phyloP scores from a whole-genome alignment of 2,888 invertebrate genomes.

The Nephrocerus scutellatus region DNA sequence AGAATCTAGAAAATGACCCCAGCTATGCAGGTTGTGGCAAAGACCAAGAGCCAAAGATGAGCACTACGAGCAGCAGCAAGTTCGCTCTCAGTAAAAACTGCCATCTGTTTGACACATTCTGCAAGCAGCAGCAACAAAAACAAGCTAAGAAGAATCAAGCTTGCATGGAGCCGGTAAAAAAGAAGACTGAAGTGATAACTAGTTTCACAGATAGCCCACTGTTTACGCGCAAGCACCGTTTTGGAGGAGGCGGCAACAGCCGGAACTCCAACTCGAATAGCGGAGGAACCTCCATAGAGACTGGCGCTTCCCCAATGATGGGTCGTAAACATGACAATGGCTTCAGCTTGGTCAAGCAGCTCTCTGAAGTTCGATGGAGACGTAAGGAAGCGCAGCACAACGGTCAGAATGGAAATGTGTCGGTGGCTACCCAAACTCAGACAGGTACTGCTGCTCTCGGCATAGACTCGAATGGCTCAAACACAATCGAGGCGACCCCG shows the following conservation, averaged over 20 bases:
- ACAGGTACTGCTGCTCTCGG: slow-evolving; percentile 24
- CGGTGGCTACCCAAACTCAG: slow-evolving; percentile 17
- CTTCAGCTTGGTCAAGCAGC: slow-evolving; percentile 45
- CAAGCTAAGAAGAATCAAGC: slow-evolving; percentile 13
- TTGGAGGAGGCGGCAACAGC: slow-evolving; percentile 33
- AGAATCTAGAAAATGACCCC: background rate
- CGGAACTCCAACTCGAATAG: slow-evolving; percentile 23
- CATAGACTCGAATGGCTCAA: slow-evolving; percentile 20
- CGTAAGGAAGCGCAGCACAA: slow-evolving; percentile 37
- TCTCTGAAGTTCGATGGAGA: slow-evolving; percentile 44
- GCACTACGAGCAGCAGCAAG: slow-evolving; percentile 2
- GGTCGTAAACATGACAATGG: slow-evolving; percentile 42
- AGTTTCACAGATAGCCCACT: slow-evolving; percentile 48
- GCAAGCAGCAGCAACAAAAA: slow-evolving; percentile 14
- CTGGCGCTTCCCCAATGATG: slow-evolving; percentile 39
- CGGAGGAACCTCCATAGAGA: slow-evolving; percentile 26
- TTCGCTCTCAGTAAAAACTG: slow-evolving; percentile 6
- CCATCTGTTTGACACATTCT: slow-evolving; percentile 14
- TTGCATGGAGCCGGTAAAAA: slow-evolving; percentile 28
- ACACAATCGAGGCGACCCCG: slow-evolving; percentile 42
- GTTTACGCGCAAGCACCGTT: slow-evolving; percentile 47
- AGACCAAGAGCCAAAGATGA: slow-evolving; percentile 1
- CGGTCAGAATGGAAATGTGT: slow-evolving; percentile 9
- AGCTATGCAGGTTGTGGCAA: slow-evolving; percentile 6
- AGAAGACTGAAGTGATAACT: slow-evolving; percentile 46